Conservation (phyloP, 2,113 vertebrate genomes). For the Pleuronectes platessa region DNA sequence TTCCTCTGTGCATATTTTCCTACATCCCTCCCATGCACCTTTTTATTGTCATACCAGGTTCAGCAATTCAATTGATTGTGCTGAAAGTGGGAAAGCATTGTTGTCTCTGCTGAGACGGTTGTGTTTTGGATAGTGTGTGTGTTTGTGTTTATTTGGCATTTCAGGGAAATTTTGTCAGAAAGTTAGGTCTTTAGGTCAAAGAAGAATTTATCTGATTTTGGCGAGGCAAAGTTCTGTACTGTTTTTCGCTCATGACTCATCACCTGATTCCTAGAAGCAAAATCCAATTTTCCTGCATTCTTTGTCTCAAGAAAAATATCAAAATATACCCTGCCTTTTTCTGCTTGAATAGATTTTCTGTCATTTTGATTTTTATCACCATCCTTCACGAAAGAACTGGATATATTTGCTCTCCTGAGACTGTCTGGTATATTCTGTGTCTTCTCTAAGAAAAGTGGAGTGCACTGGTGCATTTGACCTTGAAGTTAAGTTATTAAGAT, state of each 20-base stretch:
- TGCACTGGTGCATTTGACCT: not conserved
- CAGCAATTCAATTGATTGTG: slow-evolving; percentile 26
- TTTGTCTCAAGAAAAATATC: not conserved
- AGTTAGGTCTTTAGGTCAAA: not conserved
- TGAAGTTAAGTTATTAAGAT: not conserved
- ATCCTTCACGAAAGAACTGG: not conserved
- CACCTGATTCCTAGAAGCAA: not conserved
- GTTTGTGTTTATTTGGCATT: not conserved
- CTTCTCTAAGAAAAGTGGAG: not conserved
- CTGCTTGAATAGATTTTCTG: not conserved
- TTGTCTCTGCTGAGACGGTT: not conserved
- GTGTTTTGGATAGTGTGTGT: not conserved
- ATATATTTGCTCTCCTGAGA: not conserved
- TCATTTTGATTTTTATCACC: not conserved
- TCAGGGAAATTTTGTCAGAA: not conserved
- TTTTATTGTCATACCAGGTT: not conserved
- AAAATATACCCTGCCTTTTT: not conserved
- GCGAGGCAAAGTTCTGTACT: not conserved
- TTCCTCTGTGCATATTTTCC: slow-evolving; percentile 38
- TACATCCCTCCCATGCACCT: not conserved
- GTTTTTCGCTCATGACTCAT: not conserved
- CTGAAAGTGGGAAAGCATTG: not conserved
- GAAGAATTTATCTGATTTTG: not conserved
- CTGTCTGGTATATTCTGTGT: not conserved
- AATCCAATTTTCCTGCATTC: not conserved